A percentile compares a stretch with the other conserved stretches of the same genome.
Conservation (phyloP, 2,113 vertebrate genomes). For the Burhinus bistriatus region DNA sequence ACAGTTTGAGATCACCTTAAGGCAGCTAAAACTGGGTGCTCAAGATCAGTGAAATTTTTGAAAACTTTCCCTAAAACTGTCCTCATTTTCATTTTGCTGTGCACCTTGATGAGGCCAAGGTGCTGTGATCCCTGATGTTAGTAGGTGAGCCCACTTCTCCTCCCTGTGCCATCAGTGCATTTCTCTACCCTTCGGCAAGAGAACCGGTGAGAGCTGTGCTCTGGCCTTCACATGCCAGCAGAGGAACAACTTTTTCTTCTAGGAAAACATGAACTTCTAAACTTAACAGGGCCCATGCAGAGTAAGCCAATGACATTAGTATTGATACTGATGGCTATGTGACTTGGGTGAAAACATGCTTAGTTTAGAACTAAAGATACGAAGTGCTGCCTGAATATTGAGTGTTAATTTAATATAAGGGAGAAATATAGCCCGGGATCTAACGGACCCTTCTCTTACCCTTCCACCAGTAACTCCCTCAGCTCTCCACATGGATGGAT, state of each 20-base stretch:
- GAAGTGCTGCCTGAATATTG: background rate
- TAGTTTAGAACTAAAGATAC: background rate
- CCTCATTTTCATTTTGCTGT: background rate
- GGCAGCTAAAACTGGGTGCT: background rate
- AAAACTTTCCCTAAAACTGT: background rate
- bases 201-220: rapidly evolving
- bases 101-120: background rate
- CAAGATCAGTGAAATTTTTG: background rate
- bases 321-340: background rate
- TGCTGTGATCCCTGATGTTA: background rate
- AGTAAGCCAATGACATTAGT: background rate
- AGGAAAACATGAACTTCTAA: background rate
- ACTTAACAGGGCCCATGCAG: background rate
- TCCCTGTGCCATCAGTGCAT: background rate
- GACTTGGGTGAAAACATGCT: background rate
- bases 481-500: background rate
- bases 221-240: rapidly evolving
- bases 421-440: background rate
- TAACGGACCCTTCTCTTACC: background rate
- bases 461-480: background rate
- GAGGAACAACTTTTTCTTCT: background rate
- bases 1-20: background rate
- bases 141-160: background rate
- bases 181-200: rapidly evolving
- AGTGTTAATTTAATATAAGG: background rate